Percentiles rank a stretch among this genome's conserved stretches.
These are phyloP conservation scores for Elaphurus davidianus DNA, from an alignment of 2,113 vertebrate species.

Conservation along the genomic window DNA sequence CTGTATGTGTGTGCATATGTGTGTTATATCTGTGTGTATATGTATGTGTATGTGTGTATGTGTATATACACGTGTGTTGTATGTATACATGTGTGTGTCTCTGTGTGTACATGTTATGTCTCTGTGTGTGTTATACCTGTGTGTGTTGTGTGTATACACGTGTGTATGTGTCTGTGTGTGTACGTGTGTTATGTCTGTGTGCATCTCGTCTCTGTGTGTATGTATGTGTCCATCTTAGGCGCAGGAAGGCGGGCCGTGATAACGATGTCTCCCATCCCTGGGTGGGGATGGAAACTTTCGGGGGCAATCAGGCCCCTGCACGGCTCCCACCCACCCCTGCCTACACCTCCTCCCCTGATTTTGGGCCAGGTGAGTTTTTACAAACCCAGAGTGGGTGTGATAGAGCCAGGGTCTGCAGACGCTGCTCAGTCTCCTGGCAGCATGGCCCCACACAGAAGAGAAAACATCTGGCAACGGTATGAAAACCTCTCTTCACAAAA, in stretches of 20 bases:
- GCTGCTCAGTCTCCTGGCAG: background rate
- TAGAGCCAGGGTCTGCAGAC: background rate
- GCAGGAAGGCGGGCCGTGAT: background rate
- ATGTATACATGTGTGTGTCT: background rate
- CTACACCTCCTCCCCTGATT: background rate
- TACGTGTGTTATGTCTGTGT: background rate
- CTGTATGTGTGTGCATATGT: accelerated
- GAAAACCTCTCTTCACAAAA: background rate
- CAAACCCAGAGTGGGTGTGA: background rate
- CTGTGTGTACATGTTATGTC: background rate
- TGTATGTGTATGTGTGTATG: too few species aligned
- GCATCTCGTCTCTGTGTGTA: background rate
- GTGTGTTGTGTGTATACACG: too few species aligned
- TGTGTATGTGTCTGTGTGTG: background rate
- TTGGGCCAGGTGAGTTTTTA: background rate
- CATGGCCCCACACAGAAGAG: background rate
- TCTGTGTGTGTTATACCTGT: too few species aligned
- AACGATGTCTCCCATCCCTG: background rate
- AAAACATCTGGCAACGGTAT: background rate
- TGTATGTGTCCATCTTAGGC: background rate
- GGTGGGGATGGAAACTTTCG: accelerated
- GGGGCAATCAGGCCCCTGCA: background rate
- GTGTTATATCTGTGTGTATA: background rate
- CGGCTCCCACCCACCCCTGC: accelerated
- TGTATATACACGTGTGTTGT: background rate